phyloP scores from a whole-genome alignment of 2,113 vertebrate species.

The Hoplias malabaricus region DNA sequence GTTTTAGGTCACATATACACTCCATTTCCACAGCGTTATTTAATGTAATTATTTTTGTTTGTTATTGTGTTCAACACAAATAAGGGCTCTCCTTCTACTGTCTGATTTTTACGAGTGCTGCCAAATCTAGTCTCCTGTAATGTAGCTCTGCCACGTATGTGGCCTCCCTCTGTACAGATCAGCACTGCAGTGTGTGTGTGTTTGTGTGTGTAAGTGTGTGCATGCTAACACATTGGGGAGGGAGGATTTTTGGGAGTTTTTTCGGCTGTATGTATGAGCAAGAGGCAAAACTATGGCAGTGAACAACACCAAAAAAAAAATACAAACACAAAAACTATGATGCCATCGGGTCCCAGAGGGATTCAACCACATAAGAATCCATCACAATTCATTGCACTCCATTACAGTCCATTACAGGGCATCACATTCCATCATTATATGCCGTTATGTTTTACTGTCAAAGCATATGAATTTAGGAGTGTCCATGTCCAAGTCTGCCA shows the following conservation, averaged over 20 bases:
- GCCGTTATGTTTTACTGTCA: no score
- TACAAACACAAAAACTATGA: neutral
- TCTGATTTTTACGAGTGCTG: conserved; percentile 68
- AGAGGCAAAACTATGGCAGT: conserved; percentile 1
- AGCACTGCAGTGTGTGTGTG: conserved; percentile 66
- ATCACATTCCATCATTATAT: no score
- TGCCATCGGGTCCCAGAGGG: conserved; percentile 22
- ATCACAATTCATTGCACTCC: neutral
- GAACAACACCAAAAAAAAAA: conserved; percentile 37
- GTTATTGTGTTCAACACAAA: conserved; percentile 46
- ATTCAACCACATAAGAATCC: conserved; percentile 3
- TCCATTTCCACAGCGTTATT: neutral
- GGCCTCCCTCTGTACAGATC: conserved; percentile 72
- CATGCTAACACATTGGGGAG: conserved; percentile 56
- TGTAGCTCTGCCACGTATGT: conserved; percentile 69
- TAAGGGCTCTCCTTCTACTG: conserved; percentile 72
- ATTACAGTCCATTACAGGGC: no score
- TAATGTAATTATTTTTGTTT: neutral
- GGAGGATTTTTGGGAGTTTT: conserved; percentile 21
- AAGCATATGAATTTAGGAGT: no score
- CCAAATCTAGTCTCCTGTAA: conserved; percentile 69
- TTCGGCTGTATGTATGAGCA: conserved; percentile 28
- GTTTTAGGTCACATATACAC: neutral
- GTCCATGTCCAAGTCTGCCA: no score
- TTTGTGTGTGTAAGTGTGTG: conserved; percentile 64